phyloP scores from a whole-genome alignment of 2,113 vertebrate genomes.

The Rynchops niger region DNA sequence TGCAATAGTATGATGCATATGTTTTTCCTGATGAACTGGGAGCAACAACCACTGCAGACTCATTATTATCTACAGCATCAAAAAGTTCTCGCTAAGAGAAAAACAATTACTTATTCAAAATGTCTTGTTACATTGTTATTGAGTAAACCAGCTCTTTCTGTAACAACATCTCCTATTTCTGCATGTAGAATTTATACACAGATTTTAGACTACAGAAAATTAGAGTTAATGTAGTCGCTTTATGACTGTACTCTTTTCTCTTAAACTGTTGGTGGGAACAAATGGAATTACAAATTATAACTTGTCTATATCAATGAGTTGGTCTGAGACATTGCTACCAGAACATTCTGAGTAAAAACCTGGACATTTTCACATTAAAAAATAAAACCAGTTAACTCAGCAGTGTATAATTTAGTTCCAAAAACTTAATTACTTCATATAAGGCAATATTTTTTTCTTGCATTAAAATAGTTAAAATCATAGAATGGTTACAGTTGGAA shows the following conservation, averaged over 20 bases:
- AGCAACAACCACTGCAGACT: slow-evolving; percentile 76
- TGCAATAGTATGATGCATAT: slow-evolving; percentile 76
- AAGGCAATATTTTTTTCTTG: not conserved
- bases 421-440: not conserved
- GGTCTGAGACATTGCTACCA: not conserved
- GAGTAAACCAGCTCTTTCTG: not conserved
- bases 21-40: slow-evolving; percentile 79
- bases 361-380: not conserved
- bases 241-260: not conserved
- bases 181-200: not conserved
- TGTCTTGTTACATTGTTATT: not conserved
- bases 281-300: not conserved
- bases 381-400: not conserved
- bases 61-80: slow-evolving; percentile 75
- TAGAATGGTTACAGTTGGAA: not conserved
- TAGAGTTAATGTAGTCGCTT: not conserved
- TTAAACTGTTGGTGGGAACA: not conserved
- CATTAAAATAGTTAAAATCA: not conserved
- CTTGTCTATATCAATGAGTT: not conserved
- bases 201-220: not conserved
- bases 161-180: not conserved
- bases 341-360: not conserved
- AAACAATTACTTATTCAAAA: not conserved
- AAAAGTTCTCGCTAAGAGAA: slow-evolving; percentile 71
- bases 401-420: not conserved